Evolutionary conservation across 2,797 vertebrate species (phyloP), one percentile per base, ranked within the genome.

Genomic region (Alfaro cultratus): DNA sequence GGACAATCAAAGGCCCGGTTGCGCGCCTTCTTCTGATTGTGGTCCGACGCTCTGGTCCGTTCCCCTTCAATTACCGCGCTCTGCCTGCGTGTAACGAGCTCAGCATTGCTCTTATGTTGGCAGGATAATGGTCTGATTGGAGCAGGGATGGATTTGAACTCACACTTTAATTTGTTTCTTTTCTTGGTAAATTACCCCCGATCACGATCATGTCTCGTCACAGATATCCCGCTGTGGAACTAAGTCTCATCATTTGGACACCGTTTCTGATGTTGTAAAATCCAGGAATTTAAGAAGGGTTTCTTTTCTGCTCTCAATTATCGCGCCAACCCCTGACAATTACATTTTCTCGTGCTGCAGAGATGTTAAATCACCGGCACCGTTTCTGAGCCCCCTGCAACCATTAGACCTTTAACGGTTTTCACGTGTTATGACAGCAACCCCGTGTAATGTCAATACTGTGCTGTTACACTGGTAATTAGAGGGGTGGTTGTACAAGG

Each of bases 361-460:
- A 47, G 70, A 76, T 70, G 80, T 80, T 78, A 77, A 84, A 86
- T 75, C 84, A 74, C 43, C 10, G 15, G 75, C 51, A 67, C 62
- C 29, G 18, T 64, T 68, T 74, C 51, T 67, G 76, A 75, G 77
- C 76, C 84, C 79, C 74, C 71, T n/a, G 34, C 74, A 72, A 83
- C 84, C 75, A 75, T 85, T 74, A 89, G 88, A 85, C 86, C 80
- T 84, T 84, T 83, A 87, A 72, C 83, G 72, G 75, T 67, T 41
- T 82, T 90, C 86, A 60, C 72, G 60, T 86, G 87, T 93, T 89
- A 88, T 93, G 92, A 92, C 91, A 89, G 90, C 47, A 87, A 79
- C 88, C 79, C 55, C 74, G 0, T 90, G 88, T 92, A 88, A 91
- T 91, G 90, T 90, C 93, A 92, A 92, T 94, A 92, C 86, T 83